Conservation (phyloP, 2,113 vertebrate genomes). For the Scophthalmus maximus region DNA sequence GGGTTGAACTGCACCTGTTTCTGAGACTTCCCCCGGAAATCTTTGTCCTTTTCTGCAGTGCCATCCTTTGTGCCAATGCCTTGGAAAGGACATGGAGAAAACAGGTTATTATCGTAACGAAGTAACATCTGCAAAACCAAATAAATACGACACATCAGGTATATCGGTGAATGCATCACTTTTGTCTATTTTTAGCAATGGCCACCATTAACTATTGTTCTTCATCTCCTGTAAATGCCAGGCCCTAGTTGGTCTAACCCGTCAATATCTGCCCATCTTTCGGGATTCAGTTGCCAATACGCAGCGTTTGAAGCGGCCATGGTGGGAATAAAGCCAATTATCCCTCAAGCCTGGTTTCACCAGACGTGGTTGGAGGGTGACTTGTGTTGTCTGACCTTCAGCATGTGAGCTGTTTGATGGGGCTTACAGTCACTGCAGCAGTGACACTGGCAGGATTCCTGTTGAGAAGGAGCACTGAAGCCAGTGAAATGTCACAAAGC, state of each 20-base stretch:
- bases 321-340: conserved; percentile 53
- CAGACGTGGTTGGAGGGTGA: conserved; percentile 26
- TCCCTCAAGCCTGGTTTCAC: conserved; percentile 21
- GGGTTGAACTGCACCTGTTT: conserved; percentile 98
- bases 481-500: conserved; percentile 51
- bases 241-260: not conserved
- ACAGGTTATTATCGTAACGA: not conserved
- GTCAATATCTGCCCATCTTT: conserved; percentile 15
- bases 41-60: conserved; percentile 89
- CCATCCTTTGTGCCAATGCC: conserved; percentile 93
- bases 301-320: not conserved
- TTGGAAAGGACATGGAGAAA: conserved; percentile 52
- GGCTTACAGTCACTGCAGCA: conserved; percentile 45
- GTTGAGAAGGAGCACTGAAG: conserved; percentile 43
- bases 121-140: not conserved
- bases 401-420: conserved; percentile 62
- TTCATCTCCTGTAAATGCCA: not conserved
- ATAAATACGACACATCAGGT: not conserved
- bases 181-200: not conserved
- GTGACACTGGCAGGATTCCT: conserved; percentile 54
- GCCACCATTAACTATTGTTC: not conserved
- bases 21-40: conserved; percentile 94
- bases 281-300: not conserved
- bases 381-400: conserved; percentile 45
- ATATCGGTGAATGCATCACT: not conserved